Percentiles rank a stretch among this genome's conserved stretches.
These are phyloP conservation scores for cattle (Bos taurus) DNA, from an alignment of 2,113 vertebrate genomes.

Conservation along the genomic window DNA sequence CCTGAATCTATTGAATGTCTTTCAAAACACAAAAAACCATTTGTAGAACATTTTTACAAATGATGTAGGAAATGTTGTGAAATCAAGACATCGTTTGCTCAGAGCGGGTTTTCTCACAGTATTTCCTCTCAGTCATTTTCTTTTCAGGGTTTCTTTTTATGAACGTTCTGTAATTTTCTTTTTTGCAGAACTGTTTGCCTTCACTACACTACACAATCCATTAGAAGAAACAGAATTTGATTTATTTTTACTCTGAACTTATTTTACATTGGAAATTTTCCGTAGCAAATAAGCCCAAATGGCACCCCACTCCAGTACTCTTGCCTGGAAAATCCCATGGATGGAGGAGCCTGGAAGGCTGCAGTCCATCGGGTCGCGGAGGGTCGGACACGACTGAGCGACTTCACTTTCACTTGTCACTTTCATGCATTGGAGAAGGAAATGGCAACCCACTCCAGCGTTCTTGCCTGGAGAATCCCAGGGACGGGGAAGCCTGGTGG, in stretches of 20 bases:
- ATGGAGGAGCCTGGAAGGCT: no score
- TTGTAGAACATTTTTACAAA: neutral
- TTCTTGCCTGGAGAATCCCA: no score
- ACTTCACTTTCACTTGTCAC: no score
- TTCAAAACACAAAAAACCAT: neutral
- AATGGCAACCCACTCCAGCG: no score
- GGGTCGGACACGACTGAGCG: no score
- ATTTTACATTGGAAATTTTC: neutral
- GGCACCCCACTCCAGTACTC: no score
- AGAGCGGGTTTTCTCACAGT: neutral
- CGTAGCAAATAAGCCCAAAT: neutral
- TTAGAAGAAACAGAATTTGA: constrained; percentile 8
- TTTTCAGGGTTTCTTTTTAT: neutral
- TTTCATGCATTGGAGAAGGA: no score
- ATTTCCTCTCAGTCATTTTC: neutral
- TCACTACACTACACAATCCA: neutral
- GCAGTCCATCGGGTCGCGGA: no score
- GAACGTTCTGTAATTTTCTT: neutral
- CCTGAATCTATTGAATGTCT: neutral
- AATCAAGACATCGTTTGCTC: neutral
- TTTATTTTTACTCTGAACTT: constrained; percentile 11
- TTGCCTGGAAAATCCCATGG: no score
- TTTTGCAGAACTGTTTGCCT: neutral
- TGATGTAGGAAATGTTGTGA: neutral
- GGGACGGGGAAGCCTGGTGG: no score